Evolutionary conservation across 2,113 vertebrate species (phyloP).

Genomic region (Anser brachyrhynchus): DNA sequence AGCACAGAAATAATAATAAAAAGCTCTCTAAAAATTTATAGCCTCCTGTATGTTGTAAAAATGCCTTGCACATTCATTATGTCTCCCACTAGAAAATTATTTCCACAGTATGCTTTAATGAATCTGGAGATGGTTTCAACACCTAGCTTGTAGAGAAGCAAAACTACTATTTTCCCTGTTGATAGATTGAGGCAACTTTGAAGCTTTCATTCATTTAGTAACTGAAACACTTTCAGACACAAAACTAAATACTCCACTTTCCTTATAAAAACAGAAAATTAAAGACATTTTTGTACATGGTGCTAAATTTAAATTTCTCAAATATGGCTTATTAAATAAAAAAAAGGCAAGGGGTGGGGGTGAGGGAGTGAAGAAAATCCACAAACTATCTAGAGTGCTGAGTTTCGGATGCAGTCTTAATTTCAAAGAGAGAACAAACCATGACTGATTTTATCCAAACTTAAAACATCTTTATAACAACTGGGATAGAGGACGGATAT

Average conservation of each 20-base stretch:
- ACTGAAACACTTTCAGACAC: neutral
- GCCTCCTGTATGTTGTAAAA: conserved; percentile 6
- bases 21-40: conserved; percentile 1
- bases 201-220: neutral
- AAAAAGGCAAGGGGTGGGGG: neutral
- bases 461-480: neutral
- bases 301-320: neutral
- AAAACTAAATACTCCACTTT: neutral
- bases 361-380: neutral
- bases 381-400: neutral
- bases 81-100: conserved; percentile 17
- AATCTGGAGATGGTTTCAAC: neutral
- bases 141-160: neutral
- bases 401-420: neutral
- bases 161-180: neutral
- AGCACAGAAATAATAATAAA: conserved; percentile 37
- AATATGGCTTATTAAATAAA: neutral
- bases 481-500: neutral
- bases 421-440: neutral
- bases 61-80: neutral
- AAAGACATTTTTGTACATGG: neutral
- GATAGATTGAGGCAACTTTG: neutral
- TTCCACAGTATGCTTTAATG: neutral
- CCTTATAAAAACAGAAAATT: neutral
- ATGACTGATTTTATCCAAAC: neutral